These are phyloP conservation scores for Centruroides sculpturatus DNA, from an alignment of 1,140 invertebrate species.

Conservation along the genomic window DNA sequence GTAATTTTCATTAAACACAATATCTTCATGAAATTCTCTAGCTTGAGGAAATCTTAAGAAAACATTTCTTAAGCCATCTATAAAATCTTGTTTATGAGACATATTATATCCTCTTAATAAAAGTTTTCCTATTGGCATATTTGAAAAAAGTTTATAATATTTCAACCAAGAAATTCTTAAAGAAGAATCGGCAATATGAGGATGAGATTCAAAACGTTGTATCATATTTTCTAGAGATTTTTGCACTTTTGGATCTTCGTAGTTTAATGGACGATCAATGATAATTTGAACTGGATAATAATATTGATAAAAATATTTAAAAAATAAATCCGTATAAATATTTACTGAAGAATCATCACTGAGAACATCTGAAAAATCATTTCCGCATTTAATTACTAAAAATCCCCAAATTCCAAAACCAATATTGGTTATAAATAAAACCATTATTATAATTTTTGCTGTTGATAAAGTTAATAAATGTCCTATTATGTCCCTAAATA, in stretches of 20 bases:
- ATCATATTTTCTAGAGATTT: too few species aligned
- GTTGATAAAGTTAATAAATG: too few species aligned
- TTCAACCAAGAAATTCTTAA: slow-evolving; percentile 84
- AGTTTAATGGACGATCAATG: slow-evolving; percentile 62
- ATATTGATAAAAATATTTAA: slow-evolving; percentile 73
- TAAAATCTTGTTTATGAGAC: slow-evolving; percentile 54
- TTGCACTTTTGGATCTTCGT: slow-evolving; percentile 23
- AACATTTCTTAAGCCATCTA: slow-evolving; percentile 51
- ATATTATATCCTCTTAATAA: slow-evolving; percentile 47
- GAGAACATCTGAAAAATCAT: slow-evolving; percentile 66
- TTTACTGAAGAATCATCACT: slow-evolving; percentile 76
- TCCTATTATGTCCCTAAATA: too few species aligned
- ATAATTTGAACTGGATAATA: slow-evolving; percentile 77
- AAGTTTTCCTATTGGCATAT: slow-evolving; percentile 48
- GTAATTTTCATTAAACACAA: too few species aligned
- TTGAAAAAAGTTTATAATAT: slow-evolving; percentile 60
- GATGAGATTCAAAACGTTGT: slow-evolving; percentile 49
- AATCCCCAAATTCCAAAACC: slow-evolving; percentile 25
- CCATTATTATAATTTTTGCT: too few species aligned
- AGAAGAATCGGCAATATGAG: slow-evolving; percentile 50
- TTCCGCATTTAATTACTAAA: slow-evolving; percentile 69
- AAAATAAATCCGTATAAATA: slow-evolving; percentile 70
- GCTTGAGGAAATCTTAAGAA: slow-evolving; percentile 19
- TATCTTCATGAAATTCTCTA: too few species aligned
- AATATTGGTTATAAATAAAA: too few species aligned